phyloP scores from a whole-genome alignment of 2,797 vertebrate species.

The Acipenser transmontanus region DNA sequence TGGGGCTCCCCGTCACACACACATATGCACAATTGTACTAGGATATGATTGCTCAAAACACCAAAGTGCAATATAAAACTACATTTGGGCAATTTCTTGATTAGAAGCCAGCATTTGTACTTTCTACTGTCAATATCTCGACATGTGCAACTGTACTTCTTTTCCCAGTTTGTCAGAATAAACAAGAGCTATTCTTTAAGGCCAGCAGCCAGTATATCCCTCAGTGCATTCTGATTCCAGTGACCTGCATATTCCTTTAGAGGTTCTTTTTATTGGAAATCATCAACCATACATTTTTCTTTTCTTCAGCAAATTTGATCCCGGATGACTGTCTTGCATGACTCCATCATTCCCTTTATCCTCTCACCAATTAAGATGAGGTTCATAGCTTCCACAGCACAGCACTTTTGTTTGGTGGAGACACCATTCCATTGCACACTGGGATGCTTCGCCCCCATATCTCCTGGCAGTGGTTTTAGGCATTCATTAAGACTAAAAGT shows the following conservation, averaged over 20 bases:
- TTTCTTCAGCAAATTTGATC: neutral
- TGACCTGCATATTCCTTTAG: neutral
- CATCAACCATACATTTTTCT: constrained; percentile 7
- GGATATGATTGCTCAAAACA: no score
- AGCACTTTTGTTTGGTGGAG: neutral
- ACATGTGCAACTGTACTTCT: neutral
- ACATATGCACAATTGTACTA: no score
- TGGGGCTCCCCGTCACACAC: no score
- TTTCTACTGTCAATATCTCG: no score
- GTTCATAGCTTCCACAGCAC: constrained; percentile 2
- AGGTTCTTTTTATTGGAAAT: neutral
- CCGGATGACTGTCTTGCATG: neutral
- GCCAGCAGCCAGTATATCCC: neutral
- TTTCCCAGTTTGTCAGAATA: neutral
- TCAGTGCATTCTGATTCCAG: neutral
- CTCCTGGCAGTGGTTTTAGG: neutral
- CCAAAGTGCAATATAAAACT: no score
- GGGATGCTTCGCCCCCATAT: neutral
- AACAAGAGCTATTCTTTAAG: constrained; percentile 5
- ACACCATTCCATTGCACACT: neutral
- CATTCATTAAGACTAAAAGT: no score
- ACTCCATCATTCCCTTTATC: neutral
- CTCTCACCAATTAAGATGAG: neutral
- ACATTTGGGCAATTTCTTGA: no score
- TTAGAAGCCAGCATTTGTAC: no score